Evolutionary conservation across 2,113 vertebrate species (phyloP), one percentile per base, ranked within the genome.

Genomic region (Alethe diademata): DNA sequence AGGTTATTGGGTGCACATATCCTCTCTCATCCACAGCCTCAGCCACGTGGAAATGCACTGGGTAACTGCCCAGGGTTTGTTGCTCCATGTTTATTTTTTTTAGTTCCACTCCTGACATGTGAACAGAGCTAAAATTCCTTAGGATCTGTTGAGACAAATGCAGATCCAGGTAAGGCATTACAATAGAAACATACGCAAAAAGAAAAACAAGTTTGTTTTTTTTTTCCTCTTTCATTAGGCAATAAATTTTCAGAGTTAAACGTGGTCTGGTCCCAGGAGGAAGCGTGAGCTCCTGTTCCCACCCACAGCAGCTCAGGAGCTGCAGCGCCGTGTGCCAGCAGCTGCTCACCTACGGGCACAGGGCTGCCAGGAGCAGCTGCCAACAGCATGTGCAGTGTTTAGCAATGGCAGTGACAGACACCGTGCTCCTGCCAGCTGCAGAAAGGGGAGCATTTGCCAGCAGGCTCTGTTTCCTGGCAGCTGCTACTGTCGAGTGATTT

Each of bases 131-230:
- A 67, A 97, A 97, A 54, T 92, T 90, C 62, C 64, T 96, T 54
- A 96, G 96, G 80, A 97, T 97, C 97, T 98, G 78, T 91, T 83
- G 71, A 96, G 78, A 67, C 78, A 95, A 95, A 95, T 5, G 57
- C 23, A 91, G 62, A 67, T 25, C 38, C 54, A 36, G 62, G 36
- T 28, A 75, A 91, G 54, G 8, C 11, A 6, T 62, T 75, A 60
- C 29, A 47, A 57, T 5, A 75, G 22, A 71, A 93, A 76, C 42
- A 33, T 6, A 3, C 1, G 5, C 35, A 43, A 25, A 51, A 61
- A 67, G 15, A 66, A 43, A 76, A 69, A 74, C 50, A 26, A 17
- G 18, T 76, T n/a, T 33, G 14, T 35, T 35, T 14, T 8, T 47
- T 48, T 48, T 62, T 62, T 29, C 3, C 10, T 17, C 61, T 26